Percentiles rank a stretch among this genome's conserved stretches.
These are phyloP conservation scores for Uloborus diversus DNA, from an alignment of 1,140 invertebrate species.

Conservation along the genomic window DNA sequence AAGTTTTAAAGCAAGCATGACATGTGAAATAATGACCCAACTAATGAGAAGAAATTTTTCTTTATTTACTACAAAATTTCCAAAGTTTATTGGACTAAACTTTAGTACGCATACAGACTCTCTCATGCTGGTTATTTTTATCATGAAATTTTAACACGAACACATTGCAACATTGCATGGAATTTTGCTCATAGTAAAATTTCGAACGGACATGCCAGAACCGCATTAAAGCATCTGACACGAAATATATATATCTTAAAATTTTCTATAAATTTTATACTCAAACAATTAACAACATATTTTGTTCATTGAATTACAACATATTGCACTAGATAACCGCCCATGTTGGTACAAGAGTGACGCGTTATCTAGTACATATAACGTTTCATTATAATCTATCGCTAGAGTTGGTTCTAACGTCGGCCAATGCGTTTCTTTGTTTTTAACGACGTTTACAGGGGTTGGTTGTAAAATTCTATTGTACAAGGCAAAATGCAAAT, in stretches of 20 bases:
- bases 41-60: conserved; percentile 1
- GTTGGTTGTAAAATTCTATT: conserved; percentile 17
- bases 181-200: conserved; percentile 45
- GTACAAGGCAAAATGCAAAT: conserved; percentile 27
- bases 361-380: conserved; percentile 38
- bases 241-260: conserved; percentile 42
- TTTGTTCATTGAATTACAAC: conserved; percentile 38
- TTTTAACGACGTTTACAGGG: conserved; percentile 44
- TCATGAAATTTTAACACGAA: conserved; percentile 41
- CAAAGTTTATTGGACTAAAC: conserved; percentile 50
- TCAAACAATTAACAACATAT: conserved; percentile 47
- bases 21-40: background rate
- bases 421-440: conserved; percentile 29
- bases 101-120: conserved; percentile 45
- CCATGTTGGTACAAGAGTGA: conserved; percentile 21
- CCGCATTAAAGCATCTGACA: background rate
- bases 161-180: conserved; percentile 33
- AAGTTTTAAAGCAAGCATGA: background rate
- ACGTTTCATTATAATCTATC: conserved; percentile 24
- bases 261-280: conserved; percentile 53
- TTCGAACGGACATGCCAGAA: conserved; percentile 9
- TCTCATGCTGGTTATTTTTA: conserved; percentile 43
- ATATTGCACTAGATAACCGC: conserved; percentile 45
- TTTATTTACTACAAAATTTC: conserved; percentile 48
- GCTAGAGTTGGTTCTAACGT: conserved; percentile 44